Conservation (phyloP, 2,113 vertebrate genomes). For the Syngnathus floridae region DNA sequence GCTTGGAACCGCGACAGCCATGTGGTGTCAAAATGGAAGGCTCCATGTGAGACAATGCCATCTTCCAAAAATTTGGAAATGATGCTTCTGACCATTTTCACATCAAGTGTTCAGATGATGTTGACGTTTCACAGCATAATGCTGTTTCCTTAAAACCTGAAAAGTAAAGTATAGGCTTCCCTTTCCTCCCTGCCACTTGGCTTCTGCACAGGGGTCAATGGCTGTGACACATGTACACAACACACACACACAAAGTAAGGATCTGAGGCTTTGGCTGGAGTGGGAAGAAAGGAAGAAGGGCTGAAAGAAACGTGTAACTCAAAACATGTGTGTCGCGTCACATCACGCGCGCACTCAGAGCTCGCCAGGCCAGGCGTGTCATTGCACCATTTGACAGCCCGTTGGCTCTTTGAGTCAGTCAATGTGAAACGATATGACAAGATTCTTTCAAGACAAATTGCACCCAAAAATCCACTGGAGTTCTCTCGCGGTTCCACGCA, state of each 20-base stretch:
- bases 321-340: slow-evolving; percentile 86
- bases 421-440: background rate
- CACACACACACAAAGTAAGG: slow-evolving; percentile 16
- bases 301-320: slow-evolving; percentile 69
- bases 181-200: slow-evolving; percentile 15
- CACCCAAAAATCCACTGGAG: background rate
- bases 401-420: background rate
- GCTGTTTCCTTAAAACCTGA: background rate
- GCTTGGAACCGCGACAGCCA: too few relatives aligned
- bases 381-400: background rate
- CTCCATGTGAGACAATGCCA: slow-evolving; percentile 1
- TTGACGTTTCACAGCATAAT: background rate
- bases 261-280: slow-evolving; percentile 77
- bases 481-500: background rate
- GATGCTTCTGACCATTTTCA: background rate
- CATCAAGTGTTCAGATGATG: background rate
- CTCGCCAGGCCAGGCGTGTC: background rate
- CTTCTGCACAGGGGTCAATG: slow-evolving; percentile 72
- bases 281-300: slow-evolving; percentile 47
- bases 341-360: slow-evolving; percentile 38
- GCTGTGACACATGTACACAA: slow-evolving; percentile 36
- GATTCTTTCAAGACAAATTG: background rate
- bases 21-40: slow-evolving; percentile 18
- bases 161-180: background rate
- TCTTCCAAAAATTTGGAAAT: slow-evolving; percentile 19